These are phyloP conservation scores for Pheosia gnoma DNA, from an alignment of 2,888 invertebrate genomes.

Conservation along the genomic window DNA sequence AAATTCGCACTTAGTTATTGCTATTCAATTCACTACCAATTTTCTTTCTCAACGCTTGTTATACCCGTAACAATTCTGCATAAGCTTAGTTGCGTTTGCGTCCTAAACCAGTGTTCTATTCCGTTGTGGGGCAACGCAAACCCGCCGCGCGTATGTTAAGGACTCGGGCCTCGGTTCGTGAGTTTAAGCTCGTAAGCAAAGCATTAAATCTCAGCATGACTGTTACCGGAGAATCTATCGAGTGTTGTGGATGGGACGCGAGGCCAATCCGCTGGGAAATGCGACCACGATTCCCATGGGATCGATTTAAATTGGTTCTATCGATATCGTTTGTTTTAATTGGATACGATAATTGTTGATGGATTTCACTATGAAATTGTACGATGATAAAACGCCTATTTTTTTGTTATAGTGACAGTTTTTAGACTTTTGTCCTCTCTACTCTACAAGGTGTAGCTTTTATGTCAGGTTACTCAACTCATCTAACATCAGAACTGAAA, in stretches of 20 bases:
- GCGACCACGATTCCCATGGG: constrained; percentile 60
- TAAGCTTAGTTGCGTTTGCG: constrained; percentile 31
- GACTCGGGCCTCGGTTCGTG: constrained; percentile 51
- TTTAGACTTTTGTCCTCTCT: too few species aligned
- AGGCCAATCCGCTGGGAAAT: constrained; percentile 57
- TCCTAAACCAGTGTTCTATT: constrained; percentile 25
- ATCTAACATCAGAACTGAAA: too few species aligned
- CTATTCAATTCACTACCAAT: constrained; percentile 51
- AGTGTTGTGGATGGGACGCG: constrained; percentile 48
- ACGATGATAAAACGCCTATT: constrained; percentile 6
- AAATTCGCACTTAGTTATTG: constrained; percentile 64
- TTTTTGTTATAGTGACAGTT: neutral
- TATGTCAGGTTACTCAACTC: too few species aligned
- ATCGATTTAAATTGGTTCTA: constrained; percentile 61
- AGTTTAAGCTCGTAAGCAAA: constrained; percentile 49
- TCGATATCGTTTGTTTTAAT: constrained; percentile 47
- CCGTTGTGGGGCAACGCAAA: constrained; percentile 31
- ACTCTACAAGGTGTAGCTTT: too few species aligned
- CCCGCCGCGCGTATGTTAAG: constrained; percentile 30
- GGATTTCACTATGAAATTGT: constrained; percentile 19
- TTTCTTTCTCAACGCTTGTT: constrained; percentile 54
- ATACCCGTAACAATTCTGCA: constrained; percentile 39
- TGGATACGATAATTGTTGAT: constrained; percentile 24
- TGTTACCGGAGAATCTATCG: constrained; percentile 53
- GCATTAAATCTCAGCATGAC: constrained; percentile 72